Conservation (phyloP, 2,113 vertebrate species). For the Candoia aspera region DNA sequence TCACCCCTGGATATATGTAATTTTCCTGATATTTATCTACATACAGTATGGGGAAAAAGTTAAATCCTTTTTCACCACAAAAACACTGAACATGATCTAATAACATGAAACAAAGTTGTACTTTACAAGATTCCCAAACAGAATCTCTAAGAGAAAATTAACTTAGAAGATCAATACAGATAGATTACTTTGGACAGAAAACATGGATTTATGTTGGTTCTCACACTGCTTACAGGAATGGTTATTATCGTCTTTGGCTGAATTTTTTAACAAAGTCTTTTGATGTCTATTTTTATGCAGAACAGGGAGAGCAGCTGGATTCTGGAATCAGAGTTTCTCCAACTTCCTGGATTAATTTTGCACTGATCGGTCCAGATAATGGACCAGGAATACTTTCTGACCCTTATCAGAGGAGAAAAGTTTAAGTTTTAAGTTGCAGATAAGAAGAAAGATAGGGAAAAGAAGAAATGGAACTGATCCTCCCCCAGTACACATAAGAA, state of each 20-base stretch:
- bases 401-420: not conserved
- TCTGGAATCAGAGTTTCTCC: conserved; percentile 15
- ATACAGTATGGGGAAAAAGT: conserved; percentile 29
- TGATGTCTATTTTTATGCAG: conserved; percentile 8
- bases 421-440: not conserved
- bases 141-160: conserved; percentile 65
- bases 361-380: not conserved
- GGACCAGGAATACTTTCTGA: not conserved
- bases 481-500: not conserved
- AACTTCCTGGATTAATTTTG: not conserved
- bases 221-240: conserved; percentile 53
- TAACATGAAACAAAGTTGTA: conserved; percentile 57
- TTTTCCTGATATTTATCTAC: not conserved
- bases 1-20: not conserved
- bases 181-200: conserved; percentile 64
- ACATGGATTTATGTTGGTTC: conserved; percentile 53
- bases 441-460: not conserved
- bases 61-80: conserved; percentile 39
- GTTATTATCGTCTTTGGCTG: conserved; percentile 45
- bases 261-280: conserved; percentile 37
- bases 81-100: conserved; percentile 47
- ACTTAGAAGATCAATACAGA: conserved; percentile 65
- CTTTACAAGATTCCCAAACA: conserved; percentile 63
- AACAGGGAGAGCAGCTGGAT: conserved; percentile 25
- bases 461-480: not conserved